Conservation (phyloP, 2,797 vertebrate species). For the Parambassis ranga region DNA sequence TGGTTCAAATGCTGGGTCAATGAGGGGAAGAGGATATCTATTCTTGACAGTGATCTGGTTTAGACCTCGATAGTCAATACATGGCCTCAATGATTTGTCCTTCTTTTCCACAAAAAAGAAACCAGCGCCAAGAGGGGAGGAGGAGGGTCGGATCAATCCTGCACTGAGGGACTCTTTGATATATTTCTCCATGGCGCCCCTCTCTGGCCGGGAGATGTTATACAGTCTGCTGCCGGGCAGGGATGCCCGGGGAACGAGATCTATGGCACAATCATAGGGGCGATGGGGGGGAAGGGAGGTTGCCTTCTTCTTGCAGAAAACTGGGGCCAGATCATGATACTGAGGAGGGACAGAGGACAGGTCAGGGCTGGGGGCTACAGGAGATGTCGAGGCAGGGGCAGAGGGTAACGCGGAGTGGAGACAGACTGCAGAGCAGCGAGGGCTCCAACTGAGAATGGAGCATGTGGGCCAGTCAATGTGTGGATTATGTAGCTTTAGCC, state of each 20-base stretch:
- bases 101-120: neutral
- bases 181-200: neutral
- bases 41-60: neutral
- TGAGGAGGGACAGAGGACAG: neutral
- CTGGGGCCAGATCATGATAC: neutral
- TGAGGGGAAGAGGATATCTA: neutral
- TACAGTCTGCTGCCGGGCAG: neutral
- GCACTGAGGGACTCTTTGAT: neutral
- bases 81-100: neutral
- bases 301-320: neutral
- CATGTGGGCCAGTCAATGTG: too few relatives aligned
- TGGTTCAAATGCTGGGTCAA: neutral
- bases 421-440: too few relatives aligned
- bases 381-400: too few relatives aligned
- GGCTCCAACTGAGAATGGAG: too few relatives aligned
- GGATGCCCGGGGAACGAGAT: neutral
- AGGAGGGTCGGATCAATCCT: neutral
- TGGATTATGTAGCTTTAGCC: too few relatives aligned
- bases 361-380: too few relatives aligned
- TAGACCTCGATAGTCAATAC: neutral
- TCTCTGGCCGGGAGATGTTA: neutral
- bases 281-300: neutral
- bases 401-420: too few relatives aligned
- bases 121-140: neutral
- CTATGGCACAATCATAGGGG: neutral